These are phyloP conservation scores for Lates calcarifer DNA, from an alignment of 2,113 vertebrate species.

Conservation along the genomic window DNA sequence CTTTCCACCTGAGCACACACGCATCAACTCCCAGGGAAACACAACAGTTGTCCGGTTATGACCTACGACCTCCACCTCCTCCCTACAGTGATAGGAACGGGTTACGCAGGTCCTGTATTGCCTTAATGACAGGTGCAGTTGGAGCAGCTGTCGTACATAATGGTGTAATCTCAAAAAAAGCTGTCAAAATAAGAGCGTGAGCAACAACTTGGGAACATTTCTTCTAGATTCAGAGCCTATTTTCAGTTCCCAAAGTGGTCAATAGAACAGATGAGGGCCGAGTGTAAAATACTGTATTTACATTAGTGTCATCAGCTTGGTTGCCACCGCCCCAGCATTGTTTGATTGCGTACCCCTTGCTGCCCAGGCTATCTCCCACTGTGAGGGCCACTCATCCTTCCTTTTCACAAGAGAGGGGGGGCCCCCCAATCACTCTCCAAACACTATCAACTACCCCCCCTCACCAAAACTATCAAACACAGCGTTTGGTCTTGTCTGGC, in stretches of 20 bases:
- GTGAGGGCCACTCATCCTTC: conserved; percentile 40
- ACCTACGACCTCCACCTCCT: conserved; percentile 45
- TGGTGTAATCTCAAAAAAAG: conserved; percentile 32
- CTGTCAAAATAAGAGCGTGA: conserved; percentile 6
- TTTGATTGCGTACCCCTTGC: conserved; percentile 32
- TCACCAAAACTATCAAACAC: conserved; percentile 26
- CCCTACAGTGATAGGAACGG: conserved; percentile 48
- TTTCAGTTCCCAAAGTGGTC: not conserved
- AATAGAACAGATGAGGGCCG: no score
- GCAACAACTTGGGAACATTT: not conserved
- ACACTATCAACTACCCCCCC: conserved; percentile 16
- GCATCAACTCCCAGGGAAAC: not conserved
- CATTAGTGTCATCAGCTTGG: conserved; percentile 21
- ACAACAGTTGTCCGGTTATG: conserved; percentile 36
- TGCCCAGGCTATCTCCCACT: conserved; percentile 32
- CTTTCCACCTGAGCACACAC: not conserved
- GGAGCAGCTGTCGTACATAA: conserved; percentile 53
- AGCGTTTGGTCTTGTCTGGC: conserved; percentile 29
- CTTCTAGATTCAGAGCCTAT: not conserved
- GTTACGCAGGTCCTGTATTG: conserved; percentile 46
- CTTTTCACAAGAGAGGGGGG: conserved; percentile 45
- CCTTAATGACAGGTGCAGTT: conserved; percentile 56
- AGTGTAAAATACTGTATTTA: conserved; percentile 2
- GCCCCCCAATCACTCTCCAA: conserved; percentile 33
- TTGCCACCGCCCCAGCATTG: conserved; percentile 19